A percentile compares a stretch with the other conserved stretches of the same genome.
Evolutionary conservation across 2,888 invertebrate genomes (phyloP).

Genomic region (Nomada ruficornis): DNA sequence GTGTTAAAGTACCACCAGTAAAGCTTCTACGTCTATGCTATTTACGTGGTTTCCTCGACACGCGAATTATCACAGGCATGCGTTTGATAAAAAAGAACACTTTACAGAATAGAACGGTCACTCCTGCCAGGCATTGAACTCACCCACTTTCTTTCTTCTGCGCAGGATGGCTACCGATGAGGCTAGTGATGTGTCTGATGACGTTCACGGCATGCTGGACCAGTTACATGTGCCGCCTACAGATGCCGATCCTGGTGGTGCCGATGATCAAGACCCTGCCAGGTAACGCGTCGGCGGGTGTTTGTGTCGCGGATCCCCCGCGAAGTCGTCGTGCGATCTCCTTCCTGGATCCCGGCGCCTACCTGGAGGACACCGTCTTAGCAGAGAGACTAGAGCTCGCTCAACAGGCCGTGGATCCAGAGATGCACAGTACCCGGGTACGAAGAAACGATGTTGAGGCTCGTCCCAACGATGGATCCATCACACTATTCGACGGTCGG

Average conservation of each 20-base stretch:
- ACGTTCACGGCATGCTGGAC: constrained; percentile 90
- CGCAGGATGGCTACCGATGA: constrained; percentile 85
- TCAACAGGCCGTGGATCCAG: not conserved
- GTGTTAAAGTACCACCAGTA: not conserved
- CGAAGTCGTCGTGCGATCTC: constrained; percentile 41
- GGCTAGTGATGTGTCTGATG: constrained; percentile 87
- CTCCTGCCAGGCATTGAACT: not conserved
- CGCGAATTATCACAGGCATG: not conserved
- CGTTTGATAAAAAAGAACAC: not conserved
- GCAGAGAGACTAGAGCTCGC: constrained; percentile 8
- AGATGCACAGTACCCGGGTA: not conserved
- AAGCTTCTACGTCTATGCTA: not conserved
- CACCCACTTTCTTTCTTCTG: not conserved
- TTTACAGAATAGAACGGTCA: too few species aligned
- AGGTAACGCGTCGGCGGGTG: constrained; percentile 18
- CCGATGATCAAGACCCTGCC: constrained; percentile 75
- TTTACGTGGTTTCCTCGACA: not conserved
- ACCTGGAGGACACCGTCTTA: constrained; percentile 55
- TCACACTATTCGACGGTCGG: constrained; percentile 62
- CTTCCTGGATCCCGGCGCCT: constrained; percentile 49
- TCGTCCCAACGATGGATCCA: not conserved
- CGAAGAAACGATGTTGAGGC: not conserved
- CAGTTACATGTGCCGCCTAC: constrained; percentile 90
- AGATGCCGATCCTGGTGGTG: constrained; percentile 87
- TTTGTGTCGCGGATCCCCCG: not conserved